Percentiles rank a stretch among this genome's conserved stretches.
These are phyloP conservation scores for Xylocopa sonorina DNA, from an alignment of 1,140 invertebrate genomes.

Conservation along the genomic window DNA sequence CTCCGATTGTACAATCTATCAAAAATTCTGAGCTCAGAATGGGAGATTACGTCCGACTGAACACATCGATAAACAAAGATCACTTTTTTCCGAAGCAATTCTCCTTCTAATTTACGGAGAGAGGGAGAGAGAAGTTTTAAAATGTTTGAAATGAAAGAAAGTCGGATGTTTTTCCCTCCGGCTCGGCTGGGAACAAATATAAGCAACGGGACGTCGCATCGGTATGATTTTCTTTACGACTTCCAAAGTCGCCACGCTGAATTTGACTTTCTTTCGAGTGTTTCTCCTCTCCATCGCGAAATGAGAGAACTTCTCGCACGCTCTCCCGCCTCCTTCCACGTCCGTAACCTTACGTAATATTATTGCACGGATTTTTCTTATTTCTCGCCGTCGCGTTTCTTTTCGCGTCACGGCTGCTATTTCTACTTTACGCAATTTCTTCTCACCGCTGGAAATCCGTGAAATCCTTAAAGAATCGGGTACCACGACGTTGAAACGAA, in stretches of 20 bases:
- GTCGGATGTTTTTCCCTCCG: background rate
- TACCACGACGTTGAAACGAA: slow-evolving; percentile 1
- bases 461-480: slow-evolving; percentile 18
- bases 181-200: background rate
- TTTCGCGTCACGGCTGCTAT: background rate
- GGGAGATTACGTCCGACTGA: no score
- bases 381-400: slow-evolving; percentile 5
- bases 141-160: background rate
- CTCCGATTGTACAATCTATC: no score
- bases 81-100: no score
- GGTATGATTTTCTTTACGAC: slow-evolving; percentile 57
- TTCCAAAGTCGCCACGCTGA: slow-evolving; percentile 43
- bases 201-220: slow-evolving; percentile 17
- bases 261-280: slow-evolving; percentile 35
- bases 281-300: slow-evolving; percentile 43
- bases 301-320: slow-evolving; percentile 61
- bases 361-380: slow-evolving; percentile 49
- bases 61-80: no score
- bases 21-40: no score
- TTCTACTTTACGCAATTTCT: slow-evolving; percentile 21
- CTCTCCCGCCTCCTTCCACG: background rate
- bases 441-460: background rate
- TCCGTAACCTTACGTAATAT: slow-evolving; percentile 59
- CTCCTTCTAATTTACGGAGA: no score
- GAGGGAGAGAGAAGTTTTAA: background rate